These are phyloP conservation scores for Ophiodon elongatus DNA, from an alignment of 2,113 vertebrate species.

Conservation along the genomic window DNA sequence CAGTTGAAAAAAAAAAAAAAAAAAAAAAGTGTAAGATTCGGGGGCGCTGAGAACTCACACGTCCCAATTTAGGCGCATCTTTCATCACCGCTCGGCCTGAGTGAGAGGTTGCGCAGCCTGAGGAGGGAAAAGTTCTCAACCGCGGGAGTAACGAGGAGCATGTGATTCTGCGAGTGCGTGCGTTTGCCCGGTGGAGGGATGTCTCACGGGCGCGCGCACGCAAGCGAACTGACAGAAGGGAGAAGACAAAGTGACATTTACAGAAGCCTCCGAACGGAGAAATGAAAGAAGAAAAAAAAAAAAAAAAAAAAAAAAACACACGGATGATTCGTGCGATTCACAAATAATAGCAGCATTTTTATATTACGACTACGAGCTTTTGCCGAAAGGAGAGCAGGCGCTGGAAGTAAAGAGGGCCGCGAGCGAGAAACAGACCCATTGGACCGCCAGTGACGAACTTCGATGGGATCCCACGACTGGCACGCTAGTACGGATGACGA, in stretches of 20 bases:
- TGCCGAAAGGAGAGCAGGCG: not conserved
- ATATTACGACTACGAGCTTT: not conserved
- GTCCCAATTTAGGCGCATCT: slow-evolving; percentile 67
- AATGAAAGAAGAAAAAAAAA: not conserved
- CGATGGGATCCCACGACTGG: slow-evolving; percentile 31
- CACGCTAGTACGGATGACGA: slow-evolving; percentile 36
- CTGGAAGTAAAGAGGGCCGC: not conserved
- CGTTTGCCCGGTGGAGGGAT: slow-evolving; percentile 12
- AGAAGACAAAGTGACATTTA: slow-evolving; percentile 42
- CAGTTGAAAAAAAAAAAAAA: too few relatives aligned
- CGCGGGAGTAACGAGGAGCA: slow-evolving; percentile 27
- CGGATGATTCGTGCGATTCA: slow-evolving; percentile 6
- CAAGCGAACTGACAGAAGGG: slow-evolving; percentile 43
- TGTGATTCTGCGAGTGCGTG: not conserved
- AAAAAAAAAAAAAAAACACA: too few relatives aligned
- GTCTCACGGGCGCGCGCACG: slow-evolving; percentile 19
- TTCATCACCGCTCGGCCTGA: slow-evolving; percentile 49
- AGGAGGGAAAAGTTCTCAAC: slow-evolving; percentile 26
- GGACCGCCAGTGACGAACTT: slow-evolving; percentile 19
- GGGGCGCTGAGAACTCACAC: slow-evolving; percentile 51
- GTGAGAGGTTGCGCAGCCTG: slow-evolving; percentile 24
- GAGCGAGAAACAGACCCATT: slow-evolving; percentile 10
- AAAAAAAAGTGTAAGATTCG: slow-evolving; percentile 46
- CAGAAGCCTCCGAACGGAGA: slow-evolving; percentile 2
- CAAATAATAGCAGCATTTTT: slow-evolving; percentile 22